Base-by-base conservation (phyloP, 2,888 invertebrate species). In the Cheilosia soror region DNA sequence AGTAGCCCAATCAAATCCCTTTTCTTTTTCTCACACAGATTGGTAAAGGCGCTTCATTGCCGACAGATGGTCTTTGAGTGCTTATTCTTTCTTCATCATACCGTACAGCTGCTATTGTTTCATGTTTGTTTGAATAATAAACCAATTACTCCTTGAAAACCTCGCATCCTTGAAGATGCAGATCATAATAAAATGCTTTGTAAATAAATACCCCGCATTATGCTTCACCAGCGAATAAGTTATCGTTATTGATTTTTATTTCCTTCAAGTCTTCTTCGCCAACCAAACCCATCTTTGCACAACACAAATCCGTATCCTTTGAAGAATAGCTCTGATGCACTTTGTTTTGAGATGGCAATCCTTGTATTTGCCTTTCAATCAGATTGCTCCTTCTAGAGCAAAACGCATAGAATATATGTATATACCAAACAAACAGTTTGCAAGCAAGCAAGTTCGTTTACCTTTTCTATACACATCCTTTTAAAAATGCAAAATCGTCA, bases 291-390 rank as follows among this genome's bases (percentile, higher is more conserved):
- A 29, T 44, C 47, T 47, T 47, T 47, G 7, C 15, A 47, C 76
- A 85, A 60, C 29, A 83, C 68, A 69, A 63, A 69, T 37, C 72
- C 20, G 44, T 40, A 55, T 37, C 72, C 71, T 75, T 69, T 27
- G 60, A 83, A 62, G 27, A 42, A 51, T 44, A 9, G 37, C 77
- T 65, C 47, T 69, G 11, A 20, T 25, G n/a, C 29, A 40, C 57
- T 25, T 53, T 51, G 65, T 68, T 68, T 68, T 53, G 53, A 58
- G 65, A 58, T n/a, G 47, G 57, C 51, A 75, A 66, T 55, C 57
- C 75, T 68, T 6, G 60, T 79, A 84, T 80, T 84, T 84, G 75
- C 75, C 69, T 79, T 79, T 81, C 76, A 81, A 85, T 77, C 85
- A 55, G 72, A 72, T 85, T 76, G 80, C 66, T 80, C 63, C 37